Evolutionary conservation across 2,888 invertebrate genomes (phyloP), one percentile per base, ranked within the genome.

Genomic region (Eilema caniola): DNA sequence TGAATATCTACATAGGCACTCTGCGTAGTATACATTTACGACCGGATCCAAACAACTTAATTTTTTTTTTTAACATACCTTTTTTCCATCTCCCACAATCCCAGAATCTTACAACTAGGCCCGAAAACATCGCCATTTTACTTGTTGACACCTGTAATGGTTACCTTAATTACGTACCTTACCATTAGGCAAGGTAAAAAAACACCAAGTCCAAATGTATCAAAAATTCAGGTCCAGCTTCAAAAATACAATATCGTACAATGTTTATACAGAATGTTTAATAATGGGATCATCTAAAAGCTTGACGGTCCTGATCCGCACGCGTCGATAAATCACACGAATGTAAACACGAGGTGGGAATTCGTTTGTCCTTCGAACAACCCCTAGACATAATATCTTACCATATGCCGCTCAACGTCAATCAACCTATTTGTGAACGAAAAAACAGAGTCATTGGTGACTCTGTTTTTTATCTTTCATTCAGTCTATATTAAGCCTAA

Each of bases 301-400:
- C 81, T 83, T 81, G 85, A 83, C 85, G 83, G 75, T 75, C 69
- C 85, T 93, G 90, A 94, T 93, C 94, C 92, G 85, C 84, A 75
- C 81, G 81, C 82, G 86, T 84, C 88, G 89, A 91, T 92, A 93
- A 90, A 93, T 92, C 89, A 90, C 94, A 94, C 94, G 93, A 91
- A 92, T 83, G 80, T 88, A 92, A 93, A 93, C 92, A 93, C 70
- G 81, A 84, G 83, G 79, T 85, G 83, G 82, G 83, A 74, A 78
- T 82, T 79, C 73, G 74, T 79, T 80, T 78, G 76, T 78, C 71
- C 76, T 73, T 67, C 31, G 67, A 72, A 68, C 75, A 77, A 72
- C 73, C 74, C 80, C 66, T 76, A 66, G 72, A 80, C 78, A 77
- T 78, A 47, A 53, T 53, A 81, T 82, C 80, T 78, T 80, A 79